phyloP scores from a whole-genome alignment of 1,140 invertebrate genomes.

The Lysiphlebus fabarum region DNA sequence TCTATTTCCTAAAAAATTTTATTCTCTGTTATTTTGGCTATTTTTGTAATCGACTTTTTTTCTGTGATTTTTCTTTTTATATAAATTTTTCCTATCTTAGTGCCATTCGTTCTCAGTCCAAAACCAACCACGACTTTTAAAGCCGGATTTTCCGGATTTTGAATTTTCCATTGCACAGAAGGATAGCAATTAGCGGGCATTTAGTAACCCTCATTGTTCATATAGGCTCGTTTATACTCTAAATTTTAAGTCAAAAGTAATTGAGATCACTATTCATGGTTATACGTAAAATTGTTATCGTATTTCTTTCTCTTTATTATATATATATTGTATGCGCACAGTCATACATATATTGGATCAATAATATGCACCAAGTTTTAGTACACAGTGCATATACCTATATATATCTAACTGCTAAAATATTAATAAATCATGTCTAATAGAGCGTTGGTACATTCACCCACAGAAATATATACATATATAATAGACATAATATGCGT shows the following conservation, averaged over 20 bases:
- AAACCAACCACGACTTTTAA: neutral
- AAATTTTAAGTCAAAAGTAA: constrained; percentile 17
- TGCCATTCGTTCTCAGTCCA: constrained; percentile 7
- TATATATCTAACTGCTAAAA: constrained; percentile 27
- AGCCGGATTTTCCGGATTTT: constrained; percentile 20
- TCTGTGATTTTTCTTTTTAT: constrained; percentile 9
- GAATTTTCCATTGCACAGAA: constrained; percentile 8
- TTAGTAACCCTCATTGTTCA: constrained; percentile 8
- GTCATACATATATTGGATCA: neutral
- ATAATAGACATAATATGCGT: constrained; percentile 22
- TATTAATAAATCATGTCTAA: constrained; percentile 32
- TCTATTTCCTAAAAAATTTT: constrained; percentile 2
- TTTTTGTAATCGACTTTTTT: neutral
- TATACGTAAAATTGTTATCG: constrained; percentile 21
- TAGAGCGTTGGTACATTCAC: constrained; percentile 14
- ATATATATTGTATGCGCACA: too few species aligned
- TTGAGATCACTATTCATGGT: constrained; percentile 19
- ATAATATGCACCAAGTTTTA: constrained; percentile 2
- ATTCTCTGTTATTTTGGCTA: neutral
- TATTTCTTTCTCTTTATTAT: neutral
- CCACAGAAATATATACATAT: constrained; percentile 25
- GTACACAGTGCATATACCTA: neutral
- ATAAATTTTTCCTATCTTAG: constrained; percentile 8
- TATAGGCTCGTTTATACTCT: constrained; percentile 1
- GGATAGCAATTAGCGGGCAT: constrained; percentile 20